A percentile compares a stretch with the other conserved stretches of the same genome.
phyloP scores from a whole-genome alignment of 2,113 vertebrate genomes.

The Rhinolophus ferrumequinum region DNA sequence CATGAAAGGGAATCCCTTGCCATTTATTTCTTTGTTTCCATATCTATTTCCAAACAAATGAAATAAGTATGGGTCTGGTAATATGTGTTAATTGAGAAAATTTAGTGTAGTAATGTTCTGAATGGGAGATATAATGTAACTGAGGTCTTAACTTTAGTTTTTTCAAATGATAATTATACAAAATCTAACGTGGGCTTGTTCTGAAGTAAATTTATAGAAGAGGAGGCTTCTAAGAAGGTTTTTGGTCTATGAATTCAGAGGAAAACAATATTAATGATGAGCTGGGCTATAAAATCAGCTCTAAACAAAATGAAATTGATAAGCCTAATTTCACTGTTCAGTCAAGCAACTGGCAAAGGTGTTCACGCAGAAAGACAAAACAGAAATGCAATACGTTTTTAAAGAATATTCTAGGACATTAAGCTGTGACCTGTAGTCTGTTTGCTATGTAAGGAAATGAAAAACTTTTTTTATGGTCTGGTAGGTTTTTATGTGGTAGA shows the following conservation, averaged over 20 bases:
- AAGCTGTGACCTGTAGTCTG: background rate
- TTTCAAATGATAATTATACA: background rate
- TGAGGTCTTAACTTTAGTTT: background rate
- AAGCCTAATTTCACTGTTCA: constrained; percentile 8
- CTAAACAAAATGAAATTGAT: constrained; percentile 11
- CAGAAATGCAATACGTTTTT: background rate
- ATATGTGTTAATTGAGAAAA: background rate
- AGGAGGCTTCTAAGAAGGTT: background rate
- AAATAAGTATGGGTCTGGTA: background rate
- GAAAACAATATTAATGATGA: constrained; percentile 1
- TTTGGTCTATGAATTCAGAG: constrained; percentile 16
- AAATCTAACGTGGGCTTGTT: background rate
- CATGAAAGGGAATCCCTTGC: background rate
- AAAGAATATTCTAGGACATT: background rate
- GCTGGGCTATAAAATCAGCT: constrained; percentile 11
- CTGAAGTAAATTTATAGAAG: background rate
- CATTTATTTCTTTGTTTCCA: background rate
- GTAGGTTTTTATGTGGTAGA: background rate
- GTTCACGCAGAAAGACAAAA: background rate
- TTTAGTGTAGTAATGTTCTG: background rate
- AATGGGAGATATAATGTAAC: background rate
- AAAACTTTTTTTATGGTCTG: background rate
- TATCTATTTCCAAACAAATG: background rate
- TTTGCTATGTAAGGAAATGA: background rate
- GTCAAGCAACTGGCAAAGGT: background rate